Percentiles rank a stretch among this genome's conserved stretches.
Evolutionary conservation across 64 coral and sea anemone genomes (phyloP).

Genomic region (Montipora capricornis): DNA sequence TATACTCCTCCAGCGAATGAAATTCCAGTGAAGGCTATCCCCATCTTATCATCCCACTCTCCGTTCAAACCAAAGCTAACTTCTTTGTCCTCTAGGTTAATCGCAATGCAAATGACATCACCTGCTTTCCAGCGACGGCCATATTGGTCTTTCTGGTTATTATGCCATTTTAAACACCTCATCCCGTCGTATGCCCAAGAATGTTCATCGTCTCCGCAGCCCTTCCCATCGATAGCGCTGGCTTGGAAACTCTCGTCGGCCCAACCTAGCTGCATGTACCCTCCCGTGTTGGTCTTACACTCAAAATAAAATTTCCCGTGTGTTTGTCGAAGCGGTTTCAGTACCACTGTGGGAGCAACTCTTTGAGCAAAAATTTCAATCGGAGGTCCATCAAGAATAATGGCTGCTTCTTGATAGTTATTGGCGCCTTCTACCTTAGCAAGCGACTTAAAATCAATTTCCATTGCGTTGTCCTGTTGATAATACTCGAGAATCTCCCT

Average conservation of each 20-base stretch:
- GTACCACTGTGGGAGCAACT: slow-evolving; percentile 71
- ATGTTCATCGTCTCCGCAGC: slow-evolving; percentile 78
- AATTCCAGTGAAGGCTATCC: slow-evolving; percentile 63
- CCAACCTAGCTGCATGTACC: slow-evolving; percentile 84
- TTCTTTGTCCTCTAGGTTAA: slow-evolving; percentile 54
- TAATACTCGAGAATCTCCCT: background rate
- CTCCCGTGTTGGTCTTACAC: slow-evolving; percentile 74
- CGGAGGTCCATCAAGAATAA: slow-evolving; percentile 71
- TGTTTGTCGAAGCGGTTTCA: slow-evolving; percentile 74
- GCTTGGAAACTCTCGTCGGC: slow-evolving; percentile 73
- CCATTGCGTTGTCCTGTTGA: background rate
- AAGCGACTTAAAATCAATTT: slow-evolving; percentile 59
- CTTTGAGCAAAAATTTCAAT: slow-evolving; percentile 82
- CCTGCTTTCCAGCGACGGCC: slow-evolving; percentile 65
- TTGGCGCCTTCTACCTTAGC: slow-evolving; percentile 59
- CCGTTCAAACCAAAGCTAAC: slow-evolving; percentile 79
- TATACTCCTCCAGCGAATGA: slow-evolving; percentile 57
- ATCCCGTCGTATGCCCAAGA: slow-evolving; percentile 86
- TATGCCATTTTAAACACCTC: slow-evolving; percentile 74
- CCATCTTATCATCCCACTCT: slow-evolving; percentile 57
- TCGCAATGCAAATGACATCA: slow-evolving; percentile 68
- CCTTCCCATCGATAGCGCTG: slow-evolving; percentile 63
- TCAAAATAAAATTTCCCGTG: slow-evolving; percentile 80
- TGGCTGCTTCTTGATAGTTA: slow-evolving; percentile 60
- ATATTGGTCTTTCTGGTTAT: slow-evolving; percentile 65